These are phyloP conservation scores for Oxyscelio sp. DNA, from an alignment of 2,888 invertebrate genomes.

Conservation along the genomic window DNA sequence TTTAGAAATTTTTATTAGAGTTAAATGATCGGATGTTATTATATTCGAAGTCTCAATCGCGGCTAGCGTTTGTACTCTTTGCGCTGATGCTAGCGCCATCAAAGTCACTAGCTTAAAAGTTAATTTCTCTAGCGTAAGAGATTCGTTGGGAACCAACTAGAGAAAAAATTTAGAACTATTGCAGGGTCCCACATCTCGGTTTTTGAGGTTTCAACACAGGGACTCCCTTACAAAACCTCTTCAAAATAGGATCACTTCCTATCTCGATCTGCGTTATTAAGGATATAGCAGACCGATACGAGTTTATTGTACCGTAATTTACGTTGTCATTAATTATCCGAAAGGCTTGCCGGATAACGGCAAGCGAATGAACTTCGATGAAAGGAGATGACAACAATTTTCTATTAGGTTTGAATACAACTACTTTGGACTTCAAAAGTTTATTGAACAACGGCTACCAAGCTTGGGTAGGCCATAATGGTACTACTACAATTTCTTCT, in stretches of 20 bases:
- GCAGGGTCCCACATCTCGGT: slow-evolving; percentile 79
- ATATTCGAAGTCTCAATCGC: slow-evolving; percentile 11
- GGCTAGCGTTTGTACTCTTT: slow-evolving; percentile 7
- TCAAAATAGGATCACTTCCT: slow-evolving; percentile 36
- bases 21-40: background rate
- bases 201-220: slow-evolving; percentile 38
- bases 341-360: slow-evolving; percentile 77
- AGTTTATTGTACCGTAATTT: slow-evolving; percentile 60
- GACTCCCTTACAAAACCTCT: slow-evolving; percentile 68
- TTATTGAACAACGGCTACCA: slow-evolving; percentile 80
- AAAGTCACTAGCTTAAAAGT: slow-evolving; percentile 15
- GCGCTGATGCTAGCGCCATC: slow-evolving; percentile 4
- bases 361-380: slow-evolving; percentile 76
- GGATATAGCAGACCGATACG: slow-evolving; percentile 53
- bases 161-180: background rate
- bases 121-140: background rate
- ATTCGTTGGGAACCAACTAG: background rate
- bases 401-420: slow-evolving; percentile 74
- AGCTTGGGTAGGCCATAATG: slow-evolving; percentile 79
- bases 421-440: slow-evolving; percentile 36
- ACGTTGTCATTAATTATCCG: slow-evolving; percentile 10
- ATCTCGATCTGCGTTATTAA: slow-evolving; percentile 29
- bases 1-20: slow-evolving; percentile 9
- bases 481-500: slow-evolving; percentile 80
- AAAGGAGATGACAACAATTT: slow-evolving; percentile 76